These are phyloP conservation scores for Drosophila affinis DNA, from an alignment of 2,888 invertebrate species.

Conservation along the genomic window DNA sequence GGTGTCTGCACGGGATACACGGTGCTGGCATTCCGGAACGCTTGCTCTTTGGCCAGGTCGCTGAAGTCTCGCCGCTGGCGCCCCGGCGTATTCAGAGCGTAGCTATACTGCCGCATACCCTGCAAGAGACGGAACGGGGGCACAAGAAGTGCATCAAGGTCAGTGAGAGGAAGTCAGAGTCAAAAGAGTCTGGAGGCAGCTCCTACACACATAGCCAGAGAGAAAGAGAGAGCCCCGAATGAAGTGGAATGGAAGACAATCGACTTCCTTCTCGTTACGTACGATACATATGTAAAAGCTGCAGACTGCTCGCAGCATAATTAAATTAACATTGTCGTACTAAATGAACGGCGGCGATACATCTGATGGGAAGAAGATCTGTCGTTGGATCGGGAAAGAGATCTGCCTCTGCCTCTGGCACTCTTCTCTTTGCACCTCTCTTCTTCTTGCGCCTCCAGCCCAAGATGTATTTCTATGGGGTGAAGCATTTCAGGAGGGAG, in stretches of 20 bases:
- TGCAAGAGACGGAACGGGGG: conserved; percentile 42
- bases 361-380: conserved; percentile 20
- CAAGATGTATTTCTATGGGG: conserved; percentile 1
- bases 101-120: conserved; percentile 80
- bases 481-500: not conserved
- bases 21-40: conserved; percentile 86
- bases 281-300: conserved; percentile 37
- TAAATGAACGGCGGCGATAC: conserved; percentile 50
- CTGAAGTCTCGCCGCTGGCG: conserved; percentile 84
- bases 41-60: conserved; percentile 80
- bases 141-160: conserved; percentile 13
- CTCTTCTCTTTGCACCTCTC: not conserved
- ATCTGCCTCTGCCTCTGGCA: conserved; percentile 1
- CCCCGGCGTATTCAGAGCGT: conserved; percentile 72
- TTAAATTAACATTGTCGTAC: conserved; percentile 67
- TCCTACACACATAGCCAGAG: not conserved
- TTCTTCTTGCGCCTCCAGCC: not conserved
- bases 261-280: conserved; percentile 10
- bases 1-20: conserved; percentile 87
- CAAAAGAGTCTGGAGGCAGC: conserved; percentile 2
- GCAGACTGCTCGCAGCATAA: conserved; percentile 39
- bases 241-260: not conserved
- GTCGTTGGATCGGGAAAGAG: conserved; percentile 27
- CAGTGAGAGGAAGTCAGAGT: conserved; percentile 20
- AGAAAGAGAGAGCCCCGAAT: not conserved